Evolutionary conservation across 2,113 vertebrate genomes (phyloP), one percentile per base, ranked within the genome.

Genomic region (Isurus oxyrinchus): DNA sequence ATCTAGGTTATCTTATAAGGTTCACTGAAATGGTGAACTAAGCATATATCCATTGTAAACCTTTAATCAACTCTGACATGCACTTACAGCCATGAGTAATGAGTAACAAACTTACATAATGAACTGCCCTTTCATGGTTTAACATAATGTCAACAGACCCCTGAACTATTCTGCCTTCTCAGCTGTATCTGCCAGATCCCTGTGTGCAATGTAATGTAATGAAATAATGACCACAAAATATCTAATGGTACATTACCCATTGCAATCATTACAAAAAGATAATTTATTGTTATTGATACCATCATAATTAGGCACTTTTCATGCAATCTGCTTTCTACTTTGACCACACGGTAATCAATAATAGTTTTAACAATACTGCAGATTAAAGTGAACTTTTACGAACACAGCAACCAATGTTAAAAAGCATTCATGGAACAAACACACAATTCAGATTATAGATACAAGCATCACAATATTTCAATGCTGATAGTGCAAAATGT

Each of bases 31-130:
- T 66, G 40, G 61, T 57, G 87, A 8, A 31, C 67, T 31, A 55
- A 72, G 27, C 67, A 72, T 13, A 53, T 55, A 57, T 93, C 63
- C 19, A 53, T 49, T 59, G 67, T 59, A 93, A 93, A 91, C 31
- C 40, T 96, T 96, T 72, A 93, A 94, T 96, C 66, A 59, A 55
- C 67, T 72, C 49, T n/a, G 88, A 93, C 66, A 57, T 72, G 53
- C 35, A 96, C 88, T 72, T 93, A 57, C 49, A 93, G 4, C 19
- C 49, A 67, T 96, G 66, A 79, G 67, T 55, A 69, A 91, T n/a
- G 90, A 72, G 59, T 49, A 96, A 96, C 93, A 96, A 96, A 67
- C 31, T 96, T 93, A 72, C 87, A 93, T 96, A 96, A 91, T 96
- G 61, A 96, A 69, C 67, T 96, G 63, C 35, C 49, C 27, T 93